Conservation (phyloP, 2,113 vertebrate genomes). For the Chrysemys picta region DNA sequence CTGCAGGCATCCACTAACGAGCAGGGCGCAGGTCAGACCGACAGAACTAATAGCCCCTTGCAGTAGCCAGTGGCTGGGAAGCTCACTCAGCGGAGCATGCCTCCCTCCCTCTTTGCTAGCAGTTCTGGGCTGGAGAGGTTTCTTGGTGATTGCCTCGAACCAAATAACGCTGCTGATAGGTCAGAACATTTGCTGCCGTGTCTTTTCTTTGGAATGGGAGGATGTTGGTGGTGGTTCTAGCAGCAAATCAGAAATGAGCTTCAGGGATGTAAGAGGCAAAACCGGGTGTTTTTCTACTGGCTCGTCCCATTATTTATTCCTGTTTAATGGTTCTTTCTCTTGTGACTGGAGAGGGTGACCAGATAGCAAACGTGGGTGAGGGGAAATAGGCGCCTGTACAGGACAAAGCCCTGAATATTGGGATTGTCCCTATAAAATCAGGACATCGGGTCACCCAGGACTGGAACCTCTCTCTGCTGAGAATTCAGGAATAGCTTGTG, state of each 20-base stretch:
- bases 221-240: not conserved
- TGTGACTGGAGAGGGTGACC: not conserved
- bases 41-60: not conserved
- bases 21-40: not conserved
- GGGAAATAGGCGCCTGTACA: too few relatives aligned
- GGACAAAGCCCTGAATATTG: too few relatives aligned
- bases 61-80: accelerated
- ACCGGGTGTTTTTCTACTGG: not conserved
- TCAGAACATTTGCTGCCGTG: accelerated
- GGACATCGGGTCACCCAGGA: too few relatives aligned
- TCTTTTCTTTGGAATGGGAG: not conserved
- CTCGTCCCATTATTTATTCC: not conserved
- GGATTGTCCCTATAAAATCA: too few relatives aligned
- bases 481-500: too few relatives aligned
- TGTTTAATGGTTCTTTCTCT: not conserved
- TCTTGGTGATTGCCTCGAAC: not conserved
- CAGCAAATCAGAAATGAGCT: not conserved
- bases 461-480: too few relatives aligned
- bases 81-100: not conserved
- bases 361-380: not conserved
- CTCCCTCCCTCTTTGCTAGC: not conserved
- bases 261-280: not conserved
- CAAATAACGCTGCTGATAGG: not conserved
- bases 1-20: not conserved
- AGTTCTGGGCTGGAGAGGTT: not conserved